These are phyloP conservation scores for Chitala chitala DNA, from an alignment of 2,113 vertebrate species.

Conservation along the genomic window DNA sequence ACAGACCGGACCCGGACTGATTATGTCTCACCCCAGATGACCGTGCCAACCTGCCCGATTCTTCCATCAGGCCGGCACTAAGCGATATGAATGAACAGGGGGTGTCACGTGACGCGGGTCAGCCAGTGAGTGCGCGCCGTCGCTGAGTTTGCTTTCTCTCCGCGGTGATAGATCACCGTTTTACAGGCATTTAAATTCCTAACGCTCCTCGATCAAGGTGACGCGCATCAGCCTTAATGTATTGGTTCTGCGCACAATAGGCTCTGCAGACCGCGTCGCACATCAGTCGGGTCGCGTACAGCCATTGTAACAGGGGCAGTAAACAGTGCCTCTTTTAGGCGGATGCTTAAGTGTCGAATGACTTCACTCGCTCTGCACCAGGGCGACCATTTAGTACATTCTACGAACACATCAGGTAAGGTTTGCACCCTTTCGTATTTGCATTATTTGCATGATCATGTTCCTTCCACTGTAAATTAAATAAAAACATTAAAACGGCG, in stretches of 20 bases:
- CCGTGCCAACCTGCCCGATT: conserved; percentile 88
- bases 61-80: conserved; percentile 71
- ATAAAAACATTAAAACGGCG: conserved; percentile 28
- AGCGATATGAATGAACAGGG: conserved; percentile 87
- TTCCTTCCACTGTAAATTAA: not conserved
- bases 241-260: conserved; percentile 62
- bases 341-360: conserved; percentile 27
- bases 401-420: conserved; percentile 33
- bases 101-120: conserved; percentile 71
- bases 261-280: conserved; percentile 53
- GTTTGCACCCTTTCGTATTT: not conserved
- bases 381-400: conserved; percentile 36
- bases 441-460: not conserved
- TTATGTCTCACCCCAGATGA: conserved; percentile 65
- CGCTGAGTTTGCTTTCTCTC: conserved; percentile 72
- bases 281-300: conserved; percentile 50
- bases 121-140: conserved; percentile 76
- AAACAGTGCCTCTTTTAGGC: conserved; percentile 25
- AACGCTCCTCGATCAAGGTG: conserved; percentile 79
- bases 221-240: conserved; percentile 70
- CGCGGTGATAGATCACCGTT: conserved; percentile 80
- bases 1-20: conserved; percentile 69
- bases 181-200: conserved; percentile 91
- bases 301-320: conserved; percentile 25
- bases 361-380: conserved; percentile 30